phyloP scores from a whole-genome alignment of 2,888 invertebrate genomes.

The Stenodera caucasica region DNA sequence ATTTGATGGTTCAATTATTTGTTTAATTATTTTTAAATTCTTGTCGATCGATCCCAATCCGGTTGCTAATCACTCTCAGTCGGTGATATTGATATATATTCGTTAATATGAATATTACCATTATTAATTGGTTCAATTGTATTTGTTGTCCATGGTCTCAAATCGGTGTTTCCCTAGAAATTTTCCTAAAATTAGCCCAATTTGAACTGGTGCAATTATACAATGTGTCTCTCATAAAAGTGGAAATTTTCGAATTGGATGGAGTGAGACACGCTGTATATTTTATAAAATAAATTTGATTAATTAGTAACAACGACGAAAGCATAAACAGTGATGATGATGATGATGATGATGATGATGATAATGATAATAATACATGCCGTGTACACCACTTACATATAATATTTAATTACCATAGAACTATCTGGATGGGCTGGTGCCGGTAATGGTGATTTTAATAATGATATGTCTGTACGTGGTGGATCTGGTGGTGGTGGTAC shows the following conservation, averaged over 20 bases:
- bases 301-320: not conserved
- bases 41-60: slow-evolving; percentile 54
- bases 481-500: slow-evolving; percentile 65
- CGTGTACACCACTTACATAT: slow-evolving; percentile 58
- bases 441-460: slow-evolving; percentile 65
- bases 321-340: not conserved
- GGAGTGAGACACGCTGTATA: no score
- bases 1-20: slow-evolving; percentile 21
- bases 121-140: slow-evolving; percentile 28
- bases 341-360: slow-evolving; percentile 11
- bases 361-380: slow-evolving; percentile 33
- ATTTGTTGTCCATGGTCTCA: slow-evolving; percentile 55
- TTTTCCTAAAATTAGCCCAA: no score
- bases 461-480: slow-evolving; percentile 63
- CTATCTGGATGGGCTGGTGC: slow-evolving; percentile 57
- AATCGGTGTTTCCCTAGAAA: slow-evolving; percentile 59
- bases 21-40: slow-evolving; percentile 39
- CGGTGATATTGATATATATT: slow-evolving; percentile 47
- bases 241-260: no score
- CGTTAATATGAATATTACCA: slow-evolving; percentile 47
- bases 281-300: no score
- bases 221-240: no score
- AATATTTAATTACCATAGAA: slow-evolving; percentile 61
- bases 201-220: no score
- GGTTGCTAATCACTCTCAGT: slow-evolving; percentile 50